Evolutionary conservation across 2,113 vertebrate genomes (phyloP).

Genomic region (Synodontis membranacea): DNA sequence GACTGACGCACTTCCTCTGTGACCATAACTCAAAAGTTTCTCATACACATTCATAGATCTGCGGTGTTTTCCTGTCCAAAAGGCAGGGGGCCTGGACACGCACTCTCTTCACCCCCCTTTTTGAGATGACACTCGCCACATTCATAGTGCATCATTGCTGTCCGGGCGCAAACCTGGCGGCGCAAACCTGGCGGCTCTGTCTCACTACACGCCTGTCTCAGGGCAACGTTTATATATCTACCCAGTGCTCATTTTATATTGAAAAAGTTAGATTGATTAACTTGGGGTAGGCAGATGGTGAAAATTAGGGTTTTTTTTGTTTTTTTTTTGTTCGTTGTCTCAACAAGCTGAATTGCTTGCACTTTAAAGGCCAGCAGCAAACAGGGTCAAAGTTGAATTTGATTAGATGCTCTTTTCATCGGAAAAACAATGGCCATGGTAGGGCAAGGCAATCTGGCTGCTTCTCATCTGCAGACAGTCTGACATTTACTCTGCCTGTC

Average conservation of each 20-base stretch:
- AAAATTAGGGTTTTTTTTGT: background rate
- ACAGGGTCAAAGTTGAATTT: conserved; percentile 11
- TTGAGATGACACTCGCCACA: background rate
- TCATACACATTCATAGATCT: background rate
- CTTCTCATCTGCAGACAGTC: conserved; percentile 7
- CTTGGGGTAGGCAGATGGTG: background rate
- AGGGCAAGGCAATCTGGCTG: background rate
- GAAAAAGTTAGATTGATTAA: background rate
- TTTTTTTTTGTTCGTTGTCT: background rate
- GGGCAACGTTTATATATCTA: background rate
- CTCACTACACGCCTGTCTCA: background rate
- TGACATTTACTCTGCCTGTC: conserved; percentile 15
- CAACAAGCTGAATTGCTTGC: background rate
- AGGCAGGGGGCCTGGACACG: background rate
- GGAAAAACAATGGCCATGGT: background rate
- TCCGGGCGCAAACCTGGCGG: background rate
- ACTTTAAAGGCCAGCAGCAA: background rate
- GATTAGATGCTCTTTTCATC: background rate
- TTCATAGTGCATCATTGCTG: background rate
- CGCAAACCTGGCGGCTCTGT: background rate
- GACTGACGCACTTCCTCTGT: background rate
- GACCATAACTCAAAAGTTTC: background rate
- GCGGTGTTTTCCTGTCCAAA: background rate
- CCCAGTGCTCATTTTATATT: background rate
- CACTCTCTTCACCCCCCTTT: background rate